Evolutionary conservation across 2,797 vertebrate genomes (phyloP), one percentile per base, ranked within the genome.

Genomic region (Microcaecilia unicolor): DNA sequence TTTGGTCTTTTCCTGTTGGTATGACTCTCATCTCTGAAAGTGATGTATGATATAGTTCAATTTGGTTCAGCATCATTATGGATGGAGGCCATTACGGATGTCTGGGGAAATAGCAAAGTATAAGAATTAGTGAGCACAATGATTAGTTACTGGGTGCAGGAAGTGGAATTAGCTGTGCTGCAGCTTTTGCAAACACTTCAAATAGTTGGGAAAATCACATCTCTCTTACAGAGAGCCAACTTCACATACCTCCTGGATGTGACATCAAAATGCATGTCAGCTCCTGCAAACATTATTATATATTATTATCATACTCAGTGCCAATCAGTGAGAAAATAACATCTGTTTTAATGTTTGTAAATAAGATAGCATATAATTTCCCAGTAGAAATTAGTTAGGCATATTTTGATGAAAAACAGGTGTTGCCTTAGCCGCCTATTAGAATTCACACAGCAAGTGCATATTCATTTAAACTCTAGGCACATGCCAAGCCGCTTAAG

Each of bases 301-400:
- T n/a, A n/a, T n/a, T n/a, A n/a, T n/a, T n/a, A n/a, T 73, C 66
- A 70, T 70, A 70, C 68, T 70, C 64, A 61, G 50, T 66, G 68
- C 70, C 70, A 59, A 41, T 48, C 45, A 57, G 50, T 64, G 58
- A 64, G 73, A 68, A 70, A 66, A 57, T 35, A 64, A 60, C 67
- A 70, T 64, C 64, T 73, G 67, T 55, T 73, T 66, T 68, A 68
- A 62, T 50, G 42, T 50, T 70, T 73, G 67, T 67, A 66, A 68
- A 73, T 64, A 54, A 62, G 53, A 42, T 68, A 55, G 55, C 58
- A 61, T 66, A 60, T 62, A 64, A 53, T 66, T 58, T 68, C 55
- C 39, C 7, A 38, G 57, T 17, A 53, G 61, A 63, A 63, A 70
- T 72, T 61, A 64, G 46, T 73, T 64, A 66, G 55, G 61, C 52